A percentile compares a stretch with the other conserved stretches of the same genome.
Conservation (phyloP, 2,888 invertebrate genomes). For the Pheosia gnoma region DNA sequence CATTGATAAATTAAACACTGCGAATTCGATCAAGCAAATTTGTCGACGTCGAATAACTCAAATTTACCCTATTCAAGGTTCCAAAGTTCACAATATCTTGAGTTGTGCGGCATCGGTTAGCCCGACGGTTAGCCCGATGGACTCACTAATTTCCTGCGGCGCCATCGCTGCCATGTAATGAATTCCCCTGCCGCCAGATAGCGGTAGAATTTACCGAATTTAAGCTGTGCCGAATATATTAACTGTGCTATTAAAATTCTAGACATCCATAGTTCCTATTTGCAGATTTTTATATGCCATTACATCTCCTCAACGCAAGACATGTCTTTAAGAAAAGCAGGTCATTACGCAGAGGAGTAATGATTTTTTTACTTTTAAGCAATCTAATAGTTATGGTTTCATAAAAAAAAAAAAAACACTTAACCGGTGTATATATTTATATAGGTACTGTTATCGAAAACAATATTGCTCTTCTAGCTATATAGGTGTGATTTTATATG, state of each 20-base stretch:
- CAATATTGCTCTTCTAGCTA: too few species aligned
- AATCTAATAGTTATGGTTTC: too few species aligned
- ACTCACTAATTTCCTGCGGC: slow-evolving; percentile 1
- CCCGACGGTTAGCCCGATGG: slow-evolving; percentile 4
- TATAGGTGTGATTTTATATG: too few species aligned
- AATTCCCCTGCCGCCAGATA: slow-evolving; percentile 1
- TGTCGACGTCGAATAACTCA: not conserved
- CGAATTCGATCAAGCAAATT: not conserved
- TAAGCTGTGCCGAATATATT: not conserved
- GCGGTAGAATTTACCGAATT: not conserved
- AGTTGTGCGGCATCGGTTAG: slow-evolving; percentile 1
- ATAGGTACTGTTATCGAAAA: too few species aligned
- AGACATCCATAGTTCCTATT: not conserved
- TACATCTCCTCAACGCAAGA: not conserved
- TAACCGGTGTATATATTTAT: too few species aligned
- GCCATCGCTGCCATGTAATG: slow-evolving; percentile 3
- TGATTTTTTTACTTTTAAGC: too few species aligned
- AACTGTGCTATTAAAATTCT: not conserved
- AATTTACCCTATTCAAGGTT: not conserved
- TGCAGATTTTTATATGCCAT: not conserved
- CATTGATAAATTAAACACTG: not conserved
- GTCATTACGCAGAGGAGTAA: too few species aligned
- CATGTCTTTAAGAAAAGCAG: too few species aligned
- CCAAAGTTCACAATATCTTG: slow-evolving; percentile 4
- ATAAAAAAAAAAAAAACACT: too few species aligned